phyloP scores from a whole-genome alignment of 1,140 invertebrate species.

The Orchestia grillus region DNA sequence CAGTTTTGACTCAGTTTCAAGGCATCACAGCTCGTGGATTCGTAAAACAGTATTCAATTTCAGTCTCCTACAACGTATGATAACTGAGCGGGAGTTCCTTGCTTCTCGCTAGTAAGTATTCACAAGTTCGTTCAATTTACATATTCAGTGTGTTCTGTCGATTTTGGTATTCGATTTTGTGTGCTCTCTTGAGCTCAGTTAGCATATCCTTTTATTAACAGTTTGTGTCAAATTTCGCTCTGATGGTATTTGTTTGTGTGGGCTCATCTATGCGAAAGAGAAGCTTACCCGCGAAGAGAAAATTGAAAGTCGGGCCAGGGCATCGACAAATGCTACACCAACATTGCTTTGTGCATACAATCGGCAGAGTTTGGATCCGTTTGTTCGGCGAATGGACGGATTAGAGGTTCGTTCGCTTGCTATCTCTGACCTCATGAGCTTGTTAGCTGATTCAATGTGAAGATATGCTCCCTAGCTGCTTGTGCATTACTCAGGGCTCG shows the following conservation, averaged over 20 bases:
- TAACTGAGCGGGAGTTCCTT: not conserved
- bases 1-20: not conserved
- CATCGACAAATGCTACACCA: not conserved
- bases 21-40: not conserved
- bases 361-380: not conserved
- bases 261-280: not conserved
- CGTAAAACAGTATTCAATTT: not conserved
- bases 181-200: not conserved
- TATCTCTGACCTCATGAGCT: conserved; percentile 43
- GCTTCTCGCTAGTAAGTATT: not conserved
- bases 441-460: conserved; percentile 47
- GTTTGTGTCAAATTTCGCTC: not conserved
- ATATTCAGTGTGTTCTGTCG: not conserved
- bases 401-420: conserved; percentile 22
- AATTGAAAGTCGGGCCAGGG: not conserved
- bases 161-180: not conserved
- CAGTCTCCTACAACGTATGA: not conserved
- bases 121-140: not conserved
- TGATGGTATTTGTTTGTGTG: not conserved
- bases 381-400: conserved; percentile 5
- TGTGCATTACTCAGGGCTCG: conserved; percentile 1
- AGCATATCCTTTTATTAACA: not conserved
- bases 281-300: not conserved
- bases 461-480: not conserved
- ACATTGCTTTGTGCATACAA: conserved; percentile 7